Conservation (phyloP, 2,888 invertebrate species). For the Caenorhabditis sp. region DNA sequence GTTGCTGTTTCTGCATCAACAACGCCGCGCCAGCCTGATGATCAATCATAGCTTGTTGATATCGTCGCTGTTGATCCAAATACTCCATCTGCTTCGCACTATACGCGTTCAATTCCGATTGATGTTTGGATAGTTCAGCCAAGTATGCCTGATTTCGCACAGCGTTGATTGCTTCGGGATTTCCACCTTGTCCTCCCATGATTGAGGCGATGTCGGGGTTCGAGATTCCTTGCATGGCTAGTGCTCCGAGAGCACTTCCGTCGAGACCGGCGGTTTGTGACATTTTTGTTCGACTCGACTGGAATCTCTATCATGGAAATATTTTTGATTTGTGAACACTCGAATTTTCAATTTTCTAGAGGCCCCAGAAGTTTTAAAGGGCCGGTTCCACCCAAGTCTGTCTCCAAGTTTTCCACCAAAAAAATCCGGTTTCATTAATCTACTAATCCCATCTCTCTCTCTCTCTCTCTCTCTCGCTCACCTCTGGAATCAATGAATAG, state of each 20-base stretch:
- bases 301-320: neutral
- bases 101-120: slow-evolving; percentile 56
- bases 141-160: slow-evolving; percentile 60
- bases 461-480: neutral
- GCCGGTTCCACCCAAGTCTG: too few relatives aligned
- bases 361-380: too few relatives aligned
- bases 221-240: slow-evolving; percentile 24
- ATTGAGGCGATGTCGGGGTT: slow-evolving; percentile 39
- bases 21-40: slow-evolving; percentile 67
- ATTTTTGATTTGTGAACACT: neutral
- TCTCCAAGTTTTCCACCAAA: too few relatives aligned
- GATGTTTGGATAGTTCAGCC: slow-evolving; percentile 51
- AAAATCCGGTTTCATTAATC: too few relatives aligned
- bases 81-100: slow-evolving; percentile 64
- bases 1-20: slow-evolving; percentile 66
- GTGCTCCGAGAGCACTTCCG: slow-evolving; percentile 16
- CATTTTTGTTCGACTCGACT: slow-evolving; percentile 14
- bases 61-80: slow-evolving; percentile 62
- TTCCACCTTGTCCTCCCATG: slow-evolving; percentile 37
- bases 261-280: slow-evolving; percentile 30
- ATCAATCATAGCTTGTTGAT: slow-evolving; percentile 65
- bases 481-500: slow-evolving; percentile 33
- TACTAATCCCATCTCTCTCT: too few relatives aligned
- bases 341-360: neutral
- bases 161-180: slow-evolving; percentile 54